Evolutionary conservation across 2,797 vertebrate species (phyloP), one percentile per base, ranked within the genome.

Genomic region (Microchirus variegatus): DNA sequence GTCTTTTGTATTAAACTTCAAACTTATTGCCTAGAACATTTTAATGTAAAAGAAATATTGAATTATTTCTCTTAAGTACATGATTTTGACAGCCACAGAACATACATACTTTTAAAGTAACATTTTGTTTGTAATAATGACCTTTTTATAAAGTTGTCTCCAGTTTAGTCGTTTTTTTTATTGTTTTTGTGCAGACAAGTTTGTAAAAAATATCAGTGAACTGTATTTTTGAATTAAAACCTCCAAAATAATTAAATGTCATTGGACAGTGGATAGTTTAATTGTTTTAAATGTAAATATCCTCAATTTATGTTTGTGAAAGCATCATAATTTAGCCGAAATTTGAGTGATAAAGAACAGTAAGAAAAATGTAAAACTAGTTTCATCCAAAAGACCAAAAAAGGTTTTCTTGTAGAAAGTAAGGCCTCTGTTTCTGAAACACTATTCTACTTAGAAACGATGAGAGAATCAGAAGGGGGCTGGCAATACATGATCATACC

Each of bases 401-500:
- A 63, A 40, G 19, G 11, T 41, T 67, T 65, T 51, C 18, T 61
- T 72, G 48, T 42, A 43, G 56, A 77, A 66, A 57, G 31, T 14
- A 48, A 86, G 82, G 87, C 88, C 85, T 87, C 73, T 13, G 53
- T 80, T 52, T 60, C 61, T 61, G 9, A 63, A 64, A 70, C 70
- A 85, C 61, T 71, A 53, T 68, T 63, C 78, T 49, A 45, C 84
- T 62, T 65, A 17, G 42, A 79, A 70, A 46, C 66, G 26, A 44
- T 70, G 62, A 52, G 50, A 71, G 61, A 48, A 22, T 40, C 26
- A 12, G 78, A 59, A 62, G 77, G 81, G 77, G 77, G 80, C 74
- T 77, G 71, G 82, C 47, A 63, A 66, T 59, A 66, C 85, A 51
- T 54, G 77, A 88, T 84, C 87, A 84, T 82, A 75, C 93, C 92